phyloP scores from a whole-genome alignment of 2,113 vertebrate species.

The Epinephelus moara region DNA sequence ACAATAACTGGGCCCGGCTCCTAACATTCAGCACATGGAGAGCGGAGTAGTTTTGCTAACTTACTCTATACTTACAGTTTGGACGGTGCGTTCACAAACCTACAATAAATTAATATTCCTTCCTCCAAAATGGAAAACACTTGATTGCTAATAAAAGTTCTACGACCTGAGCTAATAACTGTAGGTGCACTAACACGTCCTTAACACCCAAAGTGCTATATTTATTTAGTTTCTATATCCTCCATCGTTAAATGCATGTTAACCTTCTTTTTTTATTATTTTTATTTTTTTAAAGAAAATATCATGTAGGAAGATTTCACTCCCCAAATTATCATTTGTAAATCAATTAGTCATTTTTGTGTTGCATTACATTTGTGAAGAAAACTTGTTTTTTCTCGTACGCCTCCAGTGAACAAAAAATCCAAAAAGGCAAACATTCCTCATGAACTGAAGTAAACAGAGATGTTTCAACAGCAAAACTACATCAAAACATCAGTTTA shows the following conservation, averaged over 20 bases:
- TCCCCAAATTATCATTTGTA: too few relatives aligned
- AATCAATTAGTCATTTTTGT: too few relatives aligned
- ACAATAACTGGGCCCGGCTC: not conserved
- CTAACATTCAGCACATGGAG: not conserved
- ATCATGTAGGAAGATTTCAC: not conserved
- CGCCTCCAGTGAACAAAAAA: too few relatives aligned
- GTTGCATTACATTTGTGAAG: too few relatives aligned
- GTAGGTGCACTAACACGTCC: not conserved
- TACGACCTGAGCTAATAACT: conserved; percentile 32
- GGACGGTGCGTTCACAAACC: not conserved
- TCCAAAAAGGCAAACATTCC: too few relatives aligned
- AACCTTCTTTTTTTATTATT: too few relatives aligned
- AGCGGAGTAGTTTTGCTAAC: not conserved
- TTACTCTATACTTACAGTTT: not conserved
- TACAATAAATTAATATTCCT: conserved; percentile 1
- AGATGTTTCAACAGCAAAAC: too few relatives aligned
- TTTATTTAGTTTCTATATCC: conserved; percentile 6
- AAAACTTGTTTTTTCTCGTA: too few relatives aligned
- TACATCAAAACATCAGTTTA: too few relatives aligned
- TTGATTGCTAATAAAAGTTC: conserved; percentile 1
- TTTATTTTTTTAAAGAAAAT: not conserved
- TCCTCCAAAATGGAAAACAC: not conserved
- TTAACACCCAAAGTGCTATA: conserved; percentile 19
- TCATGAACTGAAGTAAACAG: too few relatives aligned
- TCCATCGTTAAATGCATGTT: not conserved